Conservation (phyloP, 2,888 invertebrate species). For the Neuroscelio doddi region DNA sequence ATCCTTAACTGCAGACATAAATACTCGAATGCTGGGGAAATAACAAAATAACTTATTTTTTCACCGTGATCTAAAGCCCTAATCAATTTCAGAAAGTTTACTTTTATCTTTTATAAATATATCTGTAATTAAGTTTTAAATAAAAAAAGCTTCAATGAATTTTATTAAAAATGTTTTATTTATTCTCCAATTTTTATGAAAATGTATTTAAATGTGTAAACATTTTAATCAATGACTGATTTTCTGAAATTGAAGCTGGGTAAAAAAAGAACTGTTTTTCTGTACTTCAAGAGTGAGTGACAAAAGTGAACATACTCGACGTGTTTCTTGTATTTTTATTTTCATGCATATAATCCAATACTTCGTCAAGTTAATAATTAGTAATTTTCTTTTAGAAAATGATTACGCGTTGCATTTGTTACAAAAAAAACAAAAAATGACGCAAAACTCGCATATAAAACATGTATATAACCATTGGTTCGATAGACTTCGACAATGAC, state of each 20-base stretch:
- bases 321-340: background rate
- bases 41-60: no score
- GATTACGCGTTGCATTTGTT: background rate
- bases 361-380: background rate
- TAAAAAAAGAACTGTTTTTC: background rate
- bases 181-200: no score
- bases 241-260: background rate
- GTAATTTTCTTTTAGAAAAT: background rate
- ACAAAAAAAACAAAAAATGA: background rate
- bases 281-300: background rate
- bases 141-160: no score
- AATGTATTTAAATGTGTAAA: no score
- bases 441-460: background rate
- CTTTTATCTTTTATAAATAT: no score
- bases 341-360: background rate
- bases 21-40: no score
- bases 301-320: background rate
- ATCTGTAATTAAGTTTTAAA: no score
- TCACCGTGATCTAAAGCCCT: no score
- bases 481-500: constrained; percentile 9
- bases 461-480: constrained; percentile 18
- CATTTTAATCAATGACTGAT: no score
- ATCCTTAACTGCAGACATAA: no score
- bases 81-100: no score
- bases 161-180: no score